Percentiles rank a stretch among this genome's conserved stretches.
Evolutionary conservation across 2,113 vertebrate genomes (phyloP).

Genomic region (Misgurnus anguillicaudatus): DNA sequence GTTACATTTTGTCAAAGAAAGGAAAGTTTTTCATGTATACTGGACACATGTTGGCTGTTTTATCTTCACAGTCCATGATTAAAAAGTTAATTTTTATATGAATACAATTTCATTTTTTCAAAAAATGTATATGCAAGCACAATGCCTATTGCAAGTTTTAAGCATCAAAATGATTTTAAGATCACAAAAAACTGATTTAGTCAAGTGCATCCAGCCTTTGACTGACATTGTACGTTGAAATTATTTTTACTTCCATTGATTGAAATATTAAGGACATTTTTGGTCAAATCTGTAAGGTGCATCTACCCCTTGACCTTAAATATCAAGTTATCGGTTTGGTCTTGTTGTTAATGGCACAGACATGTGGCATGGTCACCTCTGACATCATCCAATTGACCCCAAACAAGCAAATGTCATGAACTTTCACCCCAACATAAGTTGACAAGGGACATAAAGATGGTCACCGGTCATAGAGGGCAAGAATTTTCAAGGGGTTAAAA

Average conservation of each 20-base stretch:
- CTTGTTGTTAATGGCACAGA: constrained; percentile 9
- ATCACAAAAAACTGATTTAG: too few relatives aligned
- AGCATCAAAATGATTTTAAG: too few relatives aligned
- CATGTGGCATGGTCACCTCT: constrained; percentile 41
- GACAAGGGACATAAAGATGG: not conserved
- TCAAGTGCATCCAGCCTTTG: too few relatives aligned
- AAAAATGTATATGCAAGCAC: too few relatives aligned
- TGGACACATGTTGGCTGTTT: not conserved
- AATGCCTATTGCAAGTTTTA: too few relatives aligned
- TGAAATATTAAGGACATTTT: too few relatives aligned
- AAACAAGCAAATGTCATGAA: constrained; percentile 47
- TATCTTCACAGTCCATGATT: not conserved
- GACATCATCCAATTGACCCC: constrained; percentile 43
- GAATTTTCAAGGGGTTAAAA: constrained; percentile 1
- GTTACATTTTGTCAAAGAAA: too few relatives aligned
- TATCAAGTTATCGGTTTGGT: constrained; percentile 9
- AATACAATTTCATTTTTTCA: too few relatives aligned
- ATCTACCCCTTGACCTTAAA: constrained; percentile 33
- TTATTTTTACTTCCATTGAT: too few relatives aligned
- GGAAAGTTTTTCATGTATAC: too few relatives aligned
- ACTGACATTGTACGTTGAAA: too few relatives aligned
- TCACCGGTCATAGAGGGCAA: not conserved
- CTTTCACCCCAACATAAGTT: constrained; percentile 27
- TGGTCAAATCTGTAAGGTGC: not conserved
- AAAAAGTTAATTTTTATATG: too few relatives aligned